phyloP scores from a whole-genome alignment of 1,140 invertebrate genomes.

The Euura saliciscinereae region DNA sequence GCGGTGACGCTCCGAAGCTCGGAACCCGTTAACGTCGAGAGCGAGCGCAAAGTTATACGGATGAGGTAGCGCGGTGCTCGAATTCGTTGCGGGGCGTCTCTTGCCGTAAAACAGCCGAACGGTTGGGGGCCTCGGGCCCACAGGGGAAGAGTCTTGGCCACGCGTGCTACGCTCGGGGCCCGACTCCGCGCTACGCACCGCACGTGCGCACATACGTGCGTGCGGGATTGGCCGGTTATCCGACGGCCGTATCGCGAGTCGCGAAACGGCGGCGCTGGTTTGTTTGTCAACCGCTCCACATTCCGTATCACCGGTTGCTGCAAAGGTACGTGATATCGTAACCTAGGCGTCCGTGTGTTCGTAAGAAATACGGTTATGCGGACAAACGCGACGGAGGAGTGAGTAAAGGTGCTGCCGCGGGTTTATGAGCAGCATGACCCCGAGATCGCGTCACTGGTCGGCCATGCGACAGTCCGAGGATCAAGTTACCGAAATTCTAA shows the following conservation, averaged over 20 bases:
- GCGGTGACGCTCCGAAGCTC: not conserved
- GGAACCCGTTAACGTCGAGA: not conserved
- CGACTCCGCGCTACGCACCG: not conserved
- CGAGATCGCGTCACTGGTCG: conserved; percentile 27
- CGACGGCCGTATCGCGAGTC: too few species aligned
- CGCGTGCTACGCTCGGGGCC: not conserved
- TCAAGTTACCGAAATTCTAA: conserved; percentile 41
- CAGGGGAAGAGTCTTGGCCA: not conserved
- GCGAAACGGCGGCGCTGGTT: too few species aligned
- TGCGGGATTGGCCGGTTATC: too few species aligned
- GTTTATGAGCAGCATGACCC: conserved; percentile 42
- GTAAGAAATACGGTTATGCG: too few species aligned
- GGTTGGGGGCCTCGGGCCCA: conserved; percentile 5
- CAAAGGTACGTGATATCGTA: too few species aligned
- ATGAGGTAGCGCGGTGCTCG: conserved; percentile 1
- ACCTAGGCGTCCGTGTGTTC: too few species aligned
- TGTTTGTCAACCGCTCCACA: too few species aligned
- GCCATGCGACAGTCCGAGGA: conserved; percentile 12
- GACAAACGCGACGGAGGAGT: not conserved
- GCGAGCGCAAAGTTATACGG: not conserved
- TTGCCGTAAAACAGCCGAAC: conserved; percentile 5
- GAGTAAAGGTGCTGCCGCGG: conserved; percentile 22
- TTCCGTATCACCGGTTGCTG: too few species aligned
- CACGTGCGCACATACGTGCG: too few species aligned
- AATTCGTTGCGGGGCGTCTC: conserved; percentile 4